These are phyloP conservation scores for Nettapus auritus DNA, from an alignment of 2,113 vertebrate species.

Conservation along the genomic window DNA sequence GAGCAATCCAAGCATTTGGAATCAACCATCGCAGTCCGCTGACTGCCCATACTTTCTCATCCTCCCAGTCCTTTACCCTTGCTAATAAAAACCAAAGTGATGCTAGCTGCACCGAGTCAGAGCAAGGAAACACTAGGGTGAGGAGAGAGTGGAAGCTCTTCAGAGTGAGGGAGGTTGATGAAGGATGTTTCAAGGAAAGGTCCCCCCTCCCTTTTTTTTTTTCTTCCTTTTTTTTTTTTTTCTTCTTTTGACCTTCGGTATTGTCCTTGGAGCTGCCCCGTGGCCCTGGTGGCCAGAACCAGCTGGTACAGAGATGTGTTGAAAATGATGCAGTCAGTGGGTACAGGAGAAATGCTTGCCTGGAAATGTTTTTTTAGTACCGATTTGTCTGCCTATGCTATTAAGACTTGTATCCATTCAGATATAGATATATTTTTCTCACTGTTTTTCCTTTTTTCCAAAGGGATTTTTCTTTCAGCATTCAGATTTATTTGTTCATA, in stretches of 20 bases:
- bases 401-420: not conserved
- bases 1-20: not conserved
- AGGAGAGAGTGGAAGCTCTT: not conserved
- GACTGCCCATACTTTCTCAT: not conserved
- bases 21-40: not conserved
- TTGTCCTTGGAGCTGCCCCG: not conserved
- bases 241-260: not conserved
- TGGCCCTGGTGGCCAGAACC: not conserved
- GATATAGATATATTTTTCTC: not conserved
- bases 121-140: not conserved
- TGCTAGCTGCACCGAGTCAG: not conserved
- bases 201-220: not conserved
- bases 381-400: not conserved
- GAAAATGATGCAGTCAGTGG: not conserved
- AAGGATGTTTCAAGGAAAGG: not conserved
- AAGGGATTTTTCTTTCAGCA: not conserved
- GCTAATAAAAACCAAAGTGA: rapidly evolving
- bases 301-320: not conserved
- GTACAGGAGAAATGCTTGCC: not conserved
- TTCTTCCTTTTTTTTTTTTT: not conserved
- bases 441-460: not conserved
- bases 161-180: not conserved
- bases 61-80: not conserved
- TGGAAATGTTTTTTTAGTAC: not conserved
- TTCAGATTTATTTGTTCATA: not conserved